Evolutionary conservation across 2,797 vertebrate genomes (phyloP), one percentile per base, ranked within the genome.

Genomic region (Telmatherina bonti): DNA sequence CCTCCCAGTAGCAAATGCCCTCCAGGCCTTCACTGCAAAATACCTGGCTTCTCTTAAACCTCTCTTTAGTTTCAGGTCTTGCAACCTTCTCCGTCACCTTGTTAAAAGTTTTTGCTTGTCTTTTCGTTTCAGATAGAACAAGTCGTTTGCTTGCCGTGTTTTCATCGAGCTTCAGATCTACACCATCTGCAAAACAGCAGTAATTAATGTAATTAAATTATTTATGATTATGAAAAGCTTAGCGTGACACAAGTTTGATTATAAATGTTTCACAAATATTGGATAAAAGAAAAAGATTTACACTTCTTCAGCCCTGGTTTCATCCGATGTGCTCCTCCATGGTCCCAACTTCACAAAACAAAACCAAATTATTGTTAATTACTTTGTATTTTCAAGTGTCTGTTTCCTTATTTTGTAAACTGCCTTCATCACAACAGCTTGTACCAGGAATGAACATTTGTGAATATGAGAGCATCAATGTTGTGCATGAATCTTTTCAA

Each of bases 251-350:
- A n/a, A n/a, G n/a, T n/a, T n/a, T n/a, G n/a, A n/a, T n/a, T n/a
- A n/a, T n/a, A n/a, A n/a, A n/a, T n/a, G n/a, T n/a, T n/a, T n/a
- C n/a, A n/a, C 45, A 38, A 52, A 35, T n/a, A 0, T 11, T 52
- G 5, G 3, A 8, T 6, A 33, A 62, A 0, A 53, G 7, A 64
- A 31, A 29, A 22, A 64, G 2, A 78, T 83, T 76, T 73, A 90
- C 86, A 90, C 67, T 90, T 90, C 45, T 76, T 85, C 0, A 85
- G 20, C 6, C 82, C 88, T n/a, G 75, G 56, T 0, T 78, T 84
- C 51, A 89, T 59, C 1, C 79, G 78, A 75, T 78, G 83, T 6
- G 9, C 64, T 41, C 86, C 83, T 72, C 38, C 13, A 27, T 81
- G 73, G 1, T 79, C 76, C 3, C 87, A 60, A 58, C 88, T 87